Conservation (phyloP, 2,113 vertebrate genomes). For the Dipodomys ordii region DNA sequence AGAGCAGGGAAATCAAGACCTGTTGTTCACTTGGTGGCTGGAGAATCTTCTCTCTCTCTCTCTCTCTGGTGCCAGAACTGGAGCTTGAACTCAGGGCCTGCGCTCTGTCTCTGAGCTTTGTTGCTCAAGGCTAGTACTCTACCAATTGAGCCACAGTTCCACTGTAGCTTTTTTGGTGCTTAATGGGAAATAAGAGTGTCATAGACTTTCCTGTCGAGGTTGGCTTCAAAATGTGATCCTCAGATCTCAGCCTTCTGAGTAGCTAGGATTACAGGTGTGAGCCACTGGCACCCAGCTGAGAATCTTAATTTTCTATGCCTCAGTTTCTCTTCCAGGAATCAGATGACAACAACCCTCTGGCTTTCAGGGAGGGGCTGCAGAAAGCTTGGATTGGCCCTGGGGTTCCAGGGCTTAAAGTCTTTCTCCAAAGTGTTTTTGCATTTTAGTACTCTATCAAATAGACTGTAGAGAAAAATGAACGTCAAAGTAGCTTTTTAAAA, state of each 20-base stretch:
- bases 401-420: not conserved
- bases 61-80: not conserved
- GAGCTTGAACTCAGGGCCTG: too few relatives aligned
- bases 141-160: too few relatives aligned
- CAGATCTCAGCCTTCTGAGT: too few relatives aligned
- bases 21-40: not conserved
- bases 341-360: not conserved
- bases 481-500: slow-evolving; percentile 19
- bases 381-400: not conserved
- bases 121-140: too few relatives aligned
- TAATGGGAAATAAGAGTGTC: too few relatives aligned
- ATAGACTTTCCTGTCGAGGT: too few relatives aligned
- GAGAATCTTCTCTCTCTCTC: not conserved
- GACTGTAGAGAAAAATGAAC: not conserved
- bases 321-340: not conserved
- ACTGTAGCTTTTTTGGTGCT: too few relatives aligned
- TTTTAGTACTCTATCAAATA: not conserved
- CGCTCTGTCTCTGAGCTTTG: too few relatives aligned
- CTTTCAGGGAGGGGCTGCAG: not conserved
- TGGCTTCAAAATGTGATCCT: too few relatives aligned
- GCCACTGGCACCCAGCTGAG: too few relatives aligned
- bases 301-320: not conserved
- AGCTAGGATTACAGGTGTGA: too few relatives aligned
- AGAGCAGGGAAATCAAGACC: too few relatives aligned
- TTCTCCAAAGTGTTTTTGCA: slow-evolving; percentile 14